A percentile compares a stretch with the other conserved stretches of the same genome.
These are phyloP conservation scores for Cordilura impudica DNA, from an alignment of 2,888 invertebrate species.

Conservation along the genomic window DNA sequence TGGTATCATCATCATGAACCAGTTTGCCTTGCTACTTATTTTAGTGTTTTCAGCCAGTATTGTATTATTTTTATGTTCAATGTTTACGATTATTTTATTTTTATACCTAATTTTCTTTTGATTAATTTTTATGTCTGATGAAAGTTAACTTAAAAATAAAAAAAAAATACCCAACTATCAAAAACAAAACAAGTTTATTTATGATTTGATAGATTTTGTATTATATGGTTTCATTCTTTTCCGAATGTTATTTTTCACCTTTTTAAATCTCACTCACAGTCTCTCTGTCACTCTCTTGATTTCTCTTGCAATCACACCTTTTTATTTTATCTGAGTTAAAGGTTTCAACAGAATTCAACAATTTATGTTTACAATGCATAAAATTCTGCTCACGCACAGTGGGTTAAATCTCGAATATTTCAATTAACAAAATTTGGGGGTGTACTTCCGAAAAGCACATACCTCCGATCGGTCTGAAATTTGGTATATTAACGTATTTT, in stretches of 20 bases:
- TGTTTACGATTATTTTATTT: background rate
- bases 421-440: too few relatives aligned
- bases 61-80: conserved; percentile 26
- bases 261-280: background rate
- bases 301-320: background rate
- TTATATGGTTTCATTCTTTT: conserved; percentile 19
- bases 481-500: too few relatives aligned
- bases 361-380: background rate
- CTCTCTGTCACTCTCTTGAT: background rate
- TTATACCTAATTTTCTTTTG: conserved; percentile 10
- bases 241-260: background rate
- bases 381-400: background rate
- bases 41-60: conserved; percentile 20
- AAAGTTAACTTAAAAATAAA: background rate
- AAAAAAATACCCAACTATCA: background rate
- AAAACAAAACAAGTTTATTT: conserved; percentile 24
- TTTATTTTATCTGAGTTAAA: background rate
- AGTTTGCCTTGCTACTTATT: conserved; percentile 56
- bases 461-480: too few relatives aligned
- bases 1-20: conserved; percentile 50
- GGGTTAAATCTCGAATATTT: background rate
- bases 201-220: background rate
- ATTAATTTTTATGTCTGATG: conserved; percentile 24
- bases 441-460: too few relatives aligned
- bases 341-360: background rate